phyloP scores from a whole-genome alignment of 2,888 invertebrate genomes.

The Apamea epomidion region DNA sequence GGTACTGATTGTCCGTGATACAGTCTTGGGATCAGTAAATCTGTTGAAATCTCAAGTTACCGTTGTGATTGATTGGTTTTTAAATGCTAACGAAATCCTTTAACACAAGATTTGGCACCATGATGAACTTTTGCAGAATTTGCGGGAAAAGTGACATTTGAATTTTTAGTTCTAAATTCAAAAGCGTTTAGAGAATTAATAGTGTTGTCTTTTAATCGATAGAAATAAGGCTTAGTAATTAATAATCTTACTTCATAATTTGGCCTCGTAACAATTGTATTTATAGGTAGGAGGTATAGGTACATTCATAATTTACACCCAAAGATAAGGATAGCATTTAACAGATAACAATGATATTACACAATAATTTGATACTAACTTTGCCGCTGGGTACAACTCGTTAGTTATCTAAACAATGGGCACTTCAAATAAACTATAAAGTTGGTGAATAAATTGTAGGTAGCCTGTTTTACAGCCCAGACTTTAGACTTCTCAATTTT shows the following conservation, averaged over 20 bases:
- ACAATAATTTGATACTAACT: slow-evolving; percentile 57
- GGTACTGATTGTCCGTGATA: not conserved
- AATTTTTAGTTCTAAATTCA: slow-evolving; percentile 25
- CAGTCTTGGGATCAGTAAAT: slow-evolving; percentile 1
- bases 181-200: slow-evolving; percentile 2
- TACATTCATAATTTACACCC: slow-evolving; percentile 46
- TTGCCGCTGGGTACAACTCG: slow-evolving; percentile 27
- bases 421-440: slow-evolving; percentile 45
- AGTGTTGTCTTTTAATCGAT: slow-evolving; percentile 5
- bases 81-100: not conserved
- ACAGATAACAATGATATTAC: slow-evolving; percentile 60
- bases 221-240: slow-evolving; percentile 8
- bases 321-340: slow-evolving; percentile 60
- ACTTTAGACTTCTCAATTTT: slow-evolving; percentile 35
- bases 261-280: slow-evolving; percentile 55
- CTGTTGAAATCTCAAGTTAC: not conserved
- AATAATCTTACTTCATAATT: slow-evolving; percentile 21
- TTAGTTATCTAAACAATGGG: slow-evolving; percentile 56
- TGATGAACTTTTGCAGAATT: not conserved
- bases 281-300: slow-evolving; percentile 19
- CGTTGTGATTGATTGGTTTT: not conserved
- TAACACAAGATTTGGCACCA: not conserved
- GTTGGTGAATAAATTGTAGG: slow-evolving; percentile 39
- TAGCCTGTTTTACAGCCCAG: slow-evolving; percentile 32
- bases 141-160: slow-evolving; percentile 7